A percentile compares a stretch with the other conserved stretches of the same genome.
Evolutionary conservation across 1,140 invertebrate genomes (phyloP).

Genomic region (Euschistus heros): DNA sequence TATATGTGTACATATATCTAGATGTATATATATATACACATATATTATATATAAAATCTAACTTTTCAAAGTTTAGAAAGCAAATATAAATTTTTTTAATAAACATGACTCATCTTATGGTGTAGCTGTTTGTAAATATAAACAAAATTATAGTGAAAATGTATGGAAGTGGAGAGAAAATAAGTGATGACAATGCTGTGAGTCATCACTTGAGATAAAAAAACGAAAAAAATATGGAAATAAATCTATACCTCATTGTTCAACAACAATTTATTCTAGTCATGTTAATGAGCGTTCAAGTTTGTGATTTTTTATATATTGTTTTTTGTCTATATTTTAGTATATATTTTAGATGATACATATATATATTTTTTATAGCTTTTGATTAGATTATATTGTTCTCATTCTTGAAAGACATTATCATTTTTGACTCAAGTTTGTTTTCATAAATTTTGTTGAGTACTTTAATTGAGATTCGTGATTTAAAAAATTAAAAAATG

Average conservation of each 20-base stretch:
- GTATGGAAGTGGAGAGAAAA: not conserved
- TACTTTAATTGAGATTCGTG: conserved; percentile 4
- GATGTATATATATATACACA: not conserved
- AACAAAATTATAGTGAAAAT: conserved; percentile 1
- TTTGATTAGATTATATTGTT: conserved; percentile 11
- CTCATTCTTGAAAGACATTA: conserved; percentile 13
- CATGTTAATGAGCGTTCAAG: conserved; percentile 4
- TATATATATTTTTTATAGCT: conserved; percentile 16
- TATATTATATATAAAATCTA: not conserved
- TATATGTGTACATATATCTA: not conserved
- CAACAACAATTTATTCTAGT: conserved; percentile 6
- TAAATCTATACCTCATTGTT: conserved; percentile 10
- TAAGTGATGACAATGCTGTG: not conserved
- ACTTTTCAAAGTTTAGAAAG: too few relatives aligned
- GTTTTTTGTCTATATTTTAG: conserved; percentile 13
- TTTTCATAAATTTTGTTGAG: conserved; percentile 14
- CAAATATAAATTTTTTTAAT: too few relatives aligned
- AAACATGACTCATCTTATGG: not conserved
- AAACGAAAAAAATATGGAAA: not conserved
- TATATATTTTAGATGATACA: conserved; percentile 16
- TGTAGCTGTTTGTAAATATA: conserved; percentile 5
- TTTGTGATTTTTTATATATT: conserved; percentile 18
- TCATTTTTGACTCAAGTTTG: conserved; percentile 7
- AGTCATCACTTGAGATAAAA: not conserved
- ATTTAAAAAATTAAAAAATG: not conserved